Evolutionary conservation across 2,888 invertebrate genomes (phyloP).

Genomic region (Anodontia alba): DNA sequence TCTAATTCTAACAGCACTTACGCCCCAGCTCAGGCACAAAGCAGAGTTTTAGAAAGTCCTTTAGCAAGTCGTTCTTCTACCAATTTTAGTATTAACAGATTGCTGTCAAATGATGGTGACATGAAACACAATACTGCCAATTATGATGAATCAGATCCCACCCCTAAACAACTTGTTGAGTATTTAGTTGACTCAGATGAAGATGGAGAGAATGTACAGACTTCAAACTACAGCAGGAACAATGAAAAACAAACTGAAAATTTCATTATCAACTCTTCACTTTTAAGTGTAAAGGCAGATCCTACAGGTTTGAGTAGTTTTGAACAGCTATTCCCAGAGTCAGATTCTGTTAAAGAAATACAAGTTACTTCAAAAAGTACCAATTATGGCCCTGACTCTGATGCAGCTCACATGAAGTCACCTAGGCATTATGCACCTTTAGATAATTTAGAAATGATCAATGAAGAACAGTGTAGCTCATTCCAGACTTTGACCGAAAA

Average conservation of each 20-base stretch:
- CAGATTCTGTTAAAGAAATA: neutral
- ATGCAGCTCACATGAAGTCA: neutral
- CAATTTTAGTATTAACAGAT: neutral
- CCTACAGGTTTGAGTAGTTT: neutral
- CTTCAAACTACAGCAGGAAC: neutral
- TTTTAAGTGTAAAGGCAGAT: neutral
- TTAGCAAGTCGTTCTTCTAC: neutral
- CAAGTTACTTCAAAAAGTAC: neutral
- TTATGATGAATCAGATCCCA: neutral
- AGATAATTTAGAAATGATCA: constrained; percentile 2
- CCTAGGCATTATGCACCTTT: neutral
- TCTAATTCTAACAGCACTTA: neutral
- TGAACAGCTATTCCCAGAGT: neutral
- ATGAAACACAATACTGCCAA: neutral
- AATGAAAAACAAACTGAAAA: neutral
- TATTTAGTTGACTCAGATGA: constrained; percentile 7
- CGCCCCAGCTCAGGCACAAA: no score
- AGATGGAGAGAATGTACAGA: neutral
- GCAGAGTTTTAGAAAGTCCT: neutral
- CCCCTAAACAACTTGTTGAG: neutral
- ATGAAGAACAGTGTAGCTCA: neutral
- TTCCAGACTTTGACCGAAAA: no score
- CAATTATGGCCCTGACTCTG: no score
- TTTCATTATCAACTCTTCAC: neutral
- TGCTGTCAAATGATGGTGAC: neutral